Base-by-base conservation (phyloP, 2,888 invertebrate genomes). In the Eupithecia vulgata region DNA sequence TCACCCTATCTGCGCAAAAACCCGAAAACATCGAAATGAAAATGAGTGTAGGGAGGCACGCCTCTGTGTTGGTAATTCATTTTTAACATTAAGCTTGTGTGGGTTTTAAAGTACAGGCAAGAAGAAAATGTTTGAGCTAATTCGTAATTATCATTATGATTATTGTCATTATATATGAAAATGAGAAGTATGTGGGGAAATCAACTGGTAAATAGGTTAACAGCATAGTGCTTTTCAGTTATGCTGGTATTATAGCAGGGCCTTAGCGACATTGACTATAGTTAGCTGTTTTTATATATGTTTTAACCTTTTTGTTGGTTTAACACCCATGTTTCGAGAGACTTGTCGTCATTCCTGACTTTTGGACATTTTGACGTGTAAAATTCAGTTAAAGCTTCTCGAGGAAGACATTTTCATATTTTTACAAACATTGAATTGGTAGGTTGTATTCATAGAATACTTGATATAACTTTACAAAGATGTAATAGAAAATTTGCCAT, bases 1-100 rank as follows among this genome's bases (percentile, higher is more conserved):
- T 81, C 79, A 71, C 82, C 81, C 85, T 91, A 86, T 87, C 91
- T 94, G 94, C 94, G 94, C 94, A 94, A 94, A 95, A 94, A 94
- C 94, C 94, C 94, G 92, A 95, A 95, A 95, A 95, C 94, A 94
- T 94, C 94, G 93, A 93, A 94, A 93, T 94, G 94, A 94, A 94
- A 94, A 94, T 94, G 94, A 94, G 94, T 93, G 93, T 93, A 91
- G 90, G 84, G 85, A 90, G 91, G 92, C 84, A 83, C 83, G 86
- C 84, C 83, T 84, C 87, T 93, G 93, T 94, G 94, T 93, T 93
- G 90, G 94, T 94, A 94, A 94, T 94, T 94, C 94, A 94, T 94
- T 94, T 94, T 94, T 94, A 94, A 94, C 94, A 92, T 91, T 93
- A 92, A 88, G 91, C 88, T 83, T 91, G 94, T 94, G 94, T 94